A percentile compares a stretch with the other conserved stretches of the same genome.
Conservation (phyloP, 2,113 vertebrate species). For the Shinisaurus crocodilurus region DNA sequence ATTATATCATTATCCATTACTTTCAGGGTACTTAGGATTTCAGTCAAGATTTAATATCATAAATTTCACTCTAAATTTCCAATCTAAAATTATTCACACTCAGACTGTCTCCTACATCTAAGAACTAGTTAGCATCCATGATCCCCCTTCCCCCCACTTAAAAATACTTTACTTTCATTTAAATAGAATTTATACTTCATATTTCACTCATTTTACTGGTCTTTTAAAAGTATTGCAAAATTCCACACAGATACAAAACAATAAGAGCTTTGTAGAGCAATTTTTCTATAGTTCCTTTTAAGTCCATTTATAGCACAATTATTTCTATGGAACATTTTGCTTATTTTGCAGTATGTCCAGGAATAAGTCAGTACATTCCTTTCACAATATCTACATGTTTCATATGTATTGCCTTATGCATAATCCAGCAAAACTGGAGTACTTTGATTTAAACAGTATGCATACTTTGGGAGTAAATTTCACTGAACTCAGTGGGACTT, state of each 20-base stretch:
- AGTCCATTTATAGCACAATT: slow-evolving; percentile 28
- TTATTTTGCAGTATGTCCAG: background rate
- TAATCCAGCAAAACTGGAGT: background rate
- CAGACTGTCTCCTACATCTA: background rate
- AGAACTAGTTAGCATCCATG: background rate
- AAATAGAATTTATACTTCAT: slow-evolving; percentile 1
- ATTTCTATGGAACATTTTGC: background rate
- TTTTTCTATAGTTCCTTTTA: slow-evolving; percentile 1
- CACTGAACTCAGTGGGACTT: background rate
- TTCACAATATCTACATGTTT: background rate
- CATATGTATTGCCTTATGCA: background rate
- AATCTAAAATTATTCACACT: background rate
- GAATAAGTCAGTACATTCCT: slow-evolving; percentile 26
- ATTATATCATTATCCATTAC: background rate
- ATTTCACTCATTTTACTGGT: slow-evolving; percentile 36
- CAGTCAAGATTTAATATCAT: background rate
- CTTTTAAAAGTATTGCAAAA: slow-evolving; percentile 41
- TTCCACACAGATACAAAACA: slow-evolving; percentile 32
- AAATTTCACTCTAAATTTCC: background rate
- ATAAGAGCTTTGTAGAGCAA: background rate
- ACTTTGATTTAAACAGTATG: background rate
- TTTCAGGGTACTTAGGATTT: background rate
- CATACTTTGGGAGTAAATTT: background rate
- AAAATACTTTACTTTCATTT: slow-evolving; percentile 34
- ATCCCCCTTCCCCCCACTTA: background rate